Percentiles rank a stretch among this genome's conserved stretches.
Evolutionary conservation across 2,888 invertebrate genomes (phyloP).

Genomic region (Strigamia crassipes): DNA sequence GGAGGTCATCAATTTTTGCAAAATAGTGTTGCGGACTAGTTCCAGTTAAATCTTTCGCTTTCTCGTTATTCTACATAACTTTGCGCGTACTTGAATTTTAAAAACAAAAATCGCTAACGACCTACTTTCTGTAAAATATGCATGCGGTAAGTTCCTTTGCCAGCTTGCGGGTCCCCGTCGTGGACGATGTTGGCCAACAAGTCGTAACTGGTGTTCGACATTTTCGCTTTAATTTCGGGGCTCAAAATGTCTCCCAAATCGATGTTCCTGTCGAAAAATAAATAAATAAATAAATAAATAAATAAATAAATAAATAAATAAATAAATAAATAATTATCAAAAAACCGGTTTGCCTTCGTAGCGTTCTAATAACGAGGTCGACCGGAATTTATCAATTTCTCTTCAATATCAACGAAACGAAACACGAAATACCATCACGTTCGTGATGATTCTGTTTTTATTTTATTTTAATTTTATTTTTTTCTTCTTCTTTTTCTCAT

Average conservation of each 20-base stretch:
- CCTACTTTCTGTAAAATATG: constrained; percentile 81
- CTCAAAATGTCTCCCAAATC: constrained; percentile 95
- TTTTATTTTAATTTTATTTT: not conserved
- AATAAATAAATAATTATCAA: not conserved
- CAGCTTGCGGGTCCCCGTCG: constrained; percentile 83
- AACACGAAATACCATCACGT: not conserved
- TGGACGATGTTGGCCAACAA: constrained; percentile 98
- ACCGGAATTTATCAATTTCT: not conserved
- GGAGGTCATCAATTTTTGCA: constrained; percentile 4
- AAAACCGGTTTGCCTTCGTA: not conserved
- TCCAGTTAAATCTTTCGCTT: not conserved
- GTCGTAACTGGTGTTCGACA: constrained; percentile 87
- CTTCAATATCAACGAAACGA: not conserved
- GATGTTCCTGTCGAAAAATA: constrained; percentile 73
- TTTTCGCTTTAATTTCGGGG: constrained; percentile 76
- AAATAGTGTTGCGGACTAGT: not conserved
- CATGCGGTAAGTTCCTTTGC: constrained; percentile 90
- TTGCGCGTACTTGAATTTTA: not conserved
- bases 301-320: not conserved
- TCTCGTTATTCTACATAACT: not conserved
- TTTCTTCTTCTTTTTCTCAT: too few species aligned
- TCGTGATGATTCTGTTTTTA: not conserved
- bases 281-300: not conserved
- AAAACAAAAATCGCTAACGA: not conserved
- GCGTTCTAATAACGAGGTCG: not conserved